Base-by-base conservation (phyloP, 2,888 invertebrate genomes). In the Synanthedon myopaeformis region DNA sequence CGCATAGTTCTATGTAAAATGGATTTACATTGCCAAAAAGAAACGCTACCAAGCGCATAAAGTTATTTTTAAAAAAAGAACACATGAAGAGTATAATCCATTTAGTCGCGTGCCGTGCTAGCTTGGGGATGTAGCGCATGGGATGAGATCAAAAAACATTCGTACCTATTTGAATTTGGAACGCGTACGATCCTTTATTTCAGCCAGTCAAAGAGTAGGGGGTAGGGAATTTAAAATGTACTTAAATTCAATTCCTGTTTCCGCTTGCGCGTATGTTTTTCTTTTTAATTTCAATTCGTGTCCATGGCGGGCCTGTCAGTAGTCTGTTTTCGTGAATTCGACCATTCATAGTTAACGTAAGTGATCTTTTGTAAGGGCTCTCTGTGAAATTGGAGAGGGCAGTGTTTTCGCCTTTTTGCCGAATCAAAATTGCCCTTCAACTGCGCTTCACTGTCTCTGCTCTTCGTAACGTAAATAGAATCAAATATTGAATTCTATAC, bases 81-180 rank as follows among this genome's bases (percentile, higher is more conserved):
- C 78, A 79, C 74, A 73, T 72, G 74, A 82, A 82, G 83, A 83
- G 84, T 83, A 87, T 87, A 88, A 87, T 88, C 87, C 86, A 87
- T 83, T 85, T 85, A 86, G 82, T 83, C 81, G 79, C 82, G 74
- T 77, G 81, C 75, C 77, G 76, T 72, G 70, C 72, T 80, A 82
- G 74, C 78, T 70, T 76, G 81, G 83, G 83, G 78, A 79, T 76
- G 76, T 67, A 74, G 70, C 75, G 76, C 69, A 65, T 71, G 66
- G 23, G 76, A 76, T 68, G 71, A 81, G 82, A 86, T 85, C 81
- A 85, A 85, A 85, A 84, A 76, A 67, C 71, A 75, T 79, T 79
- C 72, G 72, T 63, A 68, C 77, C 80, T 76, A 74, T 79, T 79
- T 72, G 72, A 63, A 68, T 77, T 81, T 76, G 71, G 75, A 75